Conservation (phyloP, 2,888 invertebrate genomes). For the Panopea generosa region DNA sequence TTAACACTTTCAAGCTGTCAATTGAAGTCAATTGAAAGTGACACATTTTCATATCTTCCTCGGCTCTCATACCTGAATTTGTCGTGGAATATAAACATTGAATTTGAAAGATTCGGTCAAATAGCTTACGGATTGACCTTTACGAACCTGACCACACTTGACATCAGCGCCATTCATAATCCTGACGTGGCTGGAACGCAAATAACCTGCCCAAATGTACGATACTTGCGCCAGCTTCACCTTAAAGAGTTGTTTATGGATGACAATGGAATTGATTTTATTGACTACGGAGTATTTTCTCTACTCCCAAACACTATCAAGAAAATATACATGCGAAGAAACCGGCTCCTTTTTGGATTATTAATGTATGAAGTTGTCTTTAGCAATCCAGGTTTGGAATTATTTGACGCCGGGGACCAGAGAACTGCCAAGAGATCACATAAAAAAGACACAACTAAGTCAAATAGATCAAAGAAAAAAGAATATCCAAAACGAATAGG, state of each 20-base stretch:
- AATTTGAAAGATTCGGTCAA: constrained; percentile 15
- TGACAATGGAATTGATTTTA: constrained; percentile 45
- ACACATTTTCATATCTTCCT: constrained; percentile 24
- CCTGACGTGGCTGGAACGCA: constrained; percentile 41
- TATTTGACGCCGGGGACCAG: constrained; percentile 36
- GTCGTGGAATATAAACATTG: constrained; percentile 36
- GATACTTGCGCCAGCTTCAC: constrained; percentile 1
- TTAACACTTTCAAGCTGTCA: constrained; percentile 30
- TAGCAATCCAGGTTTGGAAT: constrained; percentile 32
- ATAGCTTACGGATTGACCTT: constrained; percentile 20
- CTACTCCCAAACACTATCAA: constrained; percentile 34
- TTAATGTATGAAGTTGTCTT: constrained; percentile 38
- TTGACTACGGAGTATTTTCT: constrained; percentile 47
- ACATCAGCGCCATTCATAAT: constrained; percentile 40
- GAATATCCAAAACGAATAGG: no score
- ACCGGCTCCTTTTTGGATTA: constrained; percentile 41
- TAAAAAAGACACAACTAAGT: neutral
- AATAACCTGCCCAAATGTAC: constrained; percentile 16
- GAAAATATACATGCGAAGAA: constrained; percentile 32
- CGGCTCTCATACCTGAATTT: constrained; percentile 39
- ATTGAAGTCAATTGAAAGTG: constrained; percentile 19
- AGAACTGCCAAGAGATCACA: neutral
- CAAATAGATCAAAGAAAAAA: no score
- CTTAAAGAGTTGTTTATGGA: constrained; percentile 44
- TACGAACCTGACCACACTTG: constrained; percentile 34